Evolutionary conservation across 2,888 invertebrate species (phyloP), one percentile per base, ranked within the genome.

Genomic region (Orthosia gothica): DNA sequence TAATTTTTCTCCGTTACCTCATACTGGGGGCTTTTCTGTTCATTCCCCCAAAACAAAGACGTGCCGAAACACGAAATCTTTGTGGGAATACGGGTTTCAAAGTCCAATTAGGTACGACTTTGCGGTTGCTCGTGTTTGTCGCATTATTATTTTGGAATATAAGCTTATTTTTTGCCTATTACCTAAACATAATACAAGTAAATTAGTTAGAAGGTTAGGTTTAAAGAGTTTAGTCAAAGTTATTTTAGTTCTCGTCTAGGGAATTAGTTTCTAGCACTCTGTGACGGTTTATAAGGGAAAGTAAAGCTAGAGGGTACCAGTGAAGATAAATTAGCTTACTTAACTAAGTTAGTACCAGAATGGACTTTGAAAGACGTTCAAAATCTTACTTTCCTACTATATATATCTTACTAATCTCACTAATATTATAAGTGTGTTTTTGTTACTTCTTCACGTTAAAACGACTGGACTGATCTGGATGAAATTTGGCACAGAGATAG

Each of bases 1-100:
- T 87, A 87, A 87, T 88, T 88, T 85, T 83, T 85, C 83, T 79
- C 72, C 66, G 70, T 87, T 83, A 84, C 83, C 75, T 78, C 80
- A 79, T 76, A 74, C 72, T 73, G 47, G 73, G 85, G 78, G 71
- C 64, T 79, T 83, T 76, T 69, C 76, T 69, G 55, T 70, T 69
- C 80, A 61, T 83, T 82, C 76, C 78, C 74, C 75, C 71, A 62
- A 86, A 84, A 86, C 77, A 82, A 82, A 71, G 63, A 86, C 85
- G 86, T 86, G 86, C 79, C 76, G 78, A 84, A 26, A 26, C 26
- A 26, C 26, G 26, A 26, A 82, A 82, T 84, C 78, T 74, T 84
- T 82, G 70, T 65, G 73, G 75, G 55, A 75, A 75, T 72, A 73
- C 67, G 52, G 55, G 47, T 79, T 65, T 73, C 76, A 82, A 82